phyloP scores from a whole-genome alignment of 2,888 invertebrate genomes.

The Drymonia ruficornis region DNA sequence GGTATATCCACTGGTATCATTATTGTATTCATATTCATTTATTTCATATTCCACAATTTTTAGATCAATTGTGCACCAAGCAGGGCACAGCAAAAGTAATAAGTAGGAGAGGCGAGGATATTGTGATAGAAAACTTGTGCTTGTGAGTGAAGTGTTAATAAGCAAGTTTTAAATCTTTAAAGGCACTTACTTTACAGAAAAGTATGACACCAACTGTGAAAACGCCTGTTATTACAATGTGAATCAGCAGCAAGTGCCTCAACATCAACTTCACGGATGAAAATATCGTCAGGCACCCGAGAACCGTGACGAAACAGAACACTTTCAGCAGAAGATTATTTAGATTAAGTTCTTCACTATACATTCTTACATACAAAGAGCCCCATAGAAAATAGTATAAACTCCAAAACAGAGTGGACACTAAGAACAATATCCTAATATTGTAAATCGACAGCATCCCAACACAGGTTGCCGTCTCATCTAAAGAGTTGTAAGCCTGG shows the following conservation, averaged over 20 bases:
- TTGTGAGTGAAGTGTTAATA: no score
- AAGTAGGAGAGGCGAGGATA: no score
- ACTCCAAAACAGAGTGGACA: conserved; percentile 55
- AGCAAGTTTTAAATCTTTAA: no score
- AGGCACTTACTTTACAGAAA: conserved; percentile 41
- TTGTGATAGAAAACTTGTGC: no score
- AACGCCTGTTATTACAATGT: conserved; percentile 57
- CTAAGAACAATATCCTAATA: conserved; percentile 51
- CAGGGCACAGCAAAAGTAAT: no score
- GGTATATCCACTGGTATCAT: no score
- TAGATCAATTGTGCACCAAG: no score
- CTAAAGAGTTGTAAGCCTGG: conserved; percentile 70
- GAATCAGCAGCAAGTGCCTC: conserved; percentile 53
- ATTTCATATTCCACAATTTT: no score
- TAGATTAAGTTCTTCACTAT: conserved; percentile 40
- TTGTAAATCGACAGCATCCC: conserved; percentile 62
- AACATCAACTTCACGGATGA: conserved; percentile 53
- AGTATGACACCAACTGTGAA: conserved; percentile 44
- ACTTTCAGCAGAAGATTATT: conserved; percentile 48
- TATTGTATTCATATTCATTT: no score
- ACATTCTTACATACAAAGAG: conserved; percentile 60
- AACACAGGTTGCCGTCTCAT: conserved; percentile 64
- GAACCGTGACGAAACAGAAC: conserved; percentile 45
- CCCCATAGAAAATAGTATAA: conserved; percentile 64
- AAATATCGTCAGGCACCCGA: conserved; percentile 53